phyloP scores from a whole-genome alignment of 2,888 invertebrate genomes.

The Atethmia centrago region DNA sequence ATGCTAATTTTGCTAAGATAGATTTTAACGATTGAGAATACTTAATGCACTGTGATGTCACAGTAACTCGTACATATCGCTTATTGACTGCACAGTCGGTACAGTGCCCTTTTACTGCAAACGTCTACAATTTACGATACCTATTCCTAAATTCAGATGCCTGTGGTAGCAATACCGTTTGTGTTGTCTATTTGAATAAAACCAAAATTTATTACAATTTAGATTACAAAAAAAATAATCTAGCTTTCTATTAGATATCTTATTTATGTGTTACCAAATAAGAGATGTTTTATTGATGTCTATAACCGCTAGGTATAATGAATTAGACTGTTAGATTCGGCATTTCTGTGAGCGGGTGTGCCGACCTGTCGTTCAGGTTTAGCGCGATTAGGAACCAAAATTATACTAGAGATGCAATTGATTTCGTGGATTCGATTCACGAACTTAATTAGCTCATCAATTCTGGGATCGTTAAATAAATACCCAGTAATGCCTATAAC shows the following conservation, averaged over 20 bases:
- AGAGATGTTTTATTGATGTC: constrained; percentile 45
- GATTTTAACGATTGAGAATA: constrained; percentile 58
- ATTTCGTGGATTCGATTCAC: constrained; percentile 53
- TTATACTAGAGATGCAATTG: constrained; percentile 67
- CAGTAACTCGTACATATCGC: constrained; percentile 24
- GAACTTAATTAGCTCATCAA: constrained; percentile 50
- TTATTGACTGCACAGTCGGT: constrained; percentile 39
- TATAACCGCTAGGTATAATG: constrained; percentile 45
- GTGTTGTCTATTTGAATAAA: constrained; percentile 18
- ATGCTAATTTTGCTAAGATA: constrained; percentile 61
- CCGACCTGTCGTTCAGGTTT: constrained; percentile 69
- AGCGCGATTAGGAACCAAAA: constrained; percentile 67
- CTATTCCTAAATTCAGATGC: constrained; percentile 17
- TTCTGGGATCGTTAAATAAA: constrained; percentile 51
- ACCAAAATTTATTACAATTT: constrained; percentile 9
- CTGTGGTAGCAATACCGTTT: constrained; percentile 4
- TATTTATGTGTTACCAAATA: constrained; percentile 45
- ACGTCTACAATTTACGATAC: constrained; percentile 4
- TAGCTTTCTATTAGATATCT: constrained; percentile 50
- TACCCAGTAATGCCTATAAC: constrained; percentile 23
- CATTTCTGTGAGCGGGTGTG: constrained; percentile 63
- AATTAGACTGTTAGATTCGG: constrained; percentile 43
- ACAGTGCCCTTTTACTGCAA: constrained; percentile 27
- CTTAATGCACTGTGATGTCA: constrained; percentile 45
- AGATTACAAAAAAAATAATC: constrained; percentile 38